Evolutionary conservation across 2,113 vertebrate species (phyloP), one percentile per base, ranked within the genome.

Genomic region (Psephotus haematonotus): DNA sequence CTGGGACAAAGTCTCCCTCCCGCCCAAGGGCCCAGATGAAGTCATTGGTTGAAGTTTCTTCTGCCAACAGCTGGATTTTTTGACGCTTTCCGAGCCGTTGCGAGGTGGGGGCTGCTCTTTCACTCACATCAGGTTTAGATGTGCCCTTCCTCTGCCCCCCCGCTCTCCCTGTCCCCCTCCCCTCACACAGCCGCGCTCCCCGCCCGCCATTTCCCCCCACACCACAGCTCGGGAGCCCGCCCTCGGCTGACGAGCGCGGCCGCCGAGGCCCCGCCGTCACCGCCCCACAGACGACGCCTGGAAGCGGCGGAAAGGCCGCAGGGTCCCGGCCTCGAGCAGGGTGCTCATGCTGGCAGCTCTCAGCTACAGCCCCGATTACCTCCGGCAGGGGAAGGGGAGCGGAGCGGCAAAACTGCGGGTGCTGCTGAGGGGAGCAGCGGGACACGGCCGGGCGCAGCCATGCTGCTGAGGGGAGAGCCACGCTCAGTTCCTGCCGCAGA

Each of bases 61-160:
- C 53, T 39, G 22, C 14, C 15, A 19, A 20, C 2, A 1, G 3
- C 20, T 33, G 1, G 0, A 2, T 11, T 5, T 55, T 18, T 18
- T 25, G 6, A 20, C 5, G 1, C 13, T 46, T 46, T 9, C 1
- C 2, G 31, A 46, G 13, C 0, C 27, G 6, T 8, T n/a, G 6
- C 6, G 13, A 35, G 16, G 12, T 5, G 9, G 4, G 5, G 3
- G 8, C 6, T 57, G 41, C 20, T 53, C 11, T 15, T 41, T 18
- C 31, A n/a, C 28, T 12, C 23, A 29, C 59, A 9, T 4, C 3
- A 10, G 2, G 11, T n/a, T 60, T 19, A 13, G 0, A 16, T 9
- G 33, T 22, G 4, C 20, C 37, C 24, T 50, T 18, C 39, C 60
- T 11, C 18, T 14, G 17, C 7, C 18, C 29, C 37, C 9, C 1